These are phyloP conservation scores for Melinaea menophilus DNA, from an alignment of 2,888 invertebrate genomes.

Conservation along the genomic window DNA sequence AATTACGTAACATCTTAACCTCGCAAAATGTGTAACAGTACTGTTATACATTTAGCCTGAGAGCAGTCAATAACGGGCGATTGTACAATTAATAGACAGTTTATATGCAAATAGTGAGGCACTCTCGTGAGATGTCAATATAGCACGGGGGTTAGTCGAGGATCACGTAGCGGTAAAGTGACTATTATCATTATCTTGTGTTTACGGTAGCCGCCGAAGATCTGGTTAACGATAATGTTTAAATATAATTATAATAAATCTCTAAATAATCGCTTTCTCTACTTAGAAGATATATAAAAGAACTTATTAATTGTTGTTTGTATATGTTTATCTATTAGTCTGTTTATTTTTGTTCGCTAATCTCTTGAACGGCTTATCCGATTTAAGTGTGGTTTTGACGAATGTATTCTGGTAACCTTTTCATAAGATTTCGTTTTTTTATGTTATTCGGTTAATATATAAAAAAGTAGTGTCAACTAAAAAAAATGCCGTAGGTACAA, in stretches of 20 bases:
- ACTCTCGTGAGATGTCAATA: slow-evolving; percentile 49
- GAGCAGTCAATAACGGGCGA: slow-evolving; percentile 16
- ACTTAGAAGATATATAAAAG: too few species aligned
- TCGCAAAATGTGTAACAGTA: slow-evolving; percentile 12
- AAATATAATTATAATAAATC: not conserved
- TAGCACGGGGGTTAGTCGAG: slow-evolving; percentile 42
- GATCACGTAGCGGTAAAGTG: slow-evolving; percentile 60
- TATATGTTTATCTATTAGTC: too few species aligned
- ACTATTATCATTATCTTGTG: slow-evolving; percentile 57
- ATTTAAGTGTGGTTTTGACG: too few species aligned
- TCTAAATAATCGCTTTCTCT: too few species aligned
- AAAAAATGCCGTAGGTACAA: too few species aligned
- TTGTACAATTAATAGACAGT: slow-evolving; percentile 49
- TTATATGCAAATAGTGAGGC: slow-evolving; percentile 52
- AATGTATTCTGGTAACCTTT: too few species aligned
- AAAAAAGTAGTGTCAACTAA: too few species aligned
- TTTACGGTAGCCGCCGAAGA: slow-evolving; percentile 37
- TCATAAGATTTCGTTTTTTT: too few species aligned
- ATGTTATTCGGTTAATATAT: too few species aligned
- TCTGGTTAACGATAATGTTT: slow-evolving; percentile 5
- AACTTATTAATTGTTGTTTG: too few species aligned
- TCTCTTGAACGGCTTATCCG: too few species aligned
- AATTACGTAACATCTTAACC: slow-evolving; percentile 20
- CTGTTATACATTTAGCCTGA: slow-evolving; percentile 20
- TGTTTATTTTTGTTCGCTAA: too few species aligned